These are phyloP conservation scores for Clunio marinus DNA, from an alignment of 2,888 invertebrate species.

Conservation along the genomic window DNA sequence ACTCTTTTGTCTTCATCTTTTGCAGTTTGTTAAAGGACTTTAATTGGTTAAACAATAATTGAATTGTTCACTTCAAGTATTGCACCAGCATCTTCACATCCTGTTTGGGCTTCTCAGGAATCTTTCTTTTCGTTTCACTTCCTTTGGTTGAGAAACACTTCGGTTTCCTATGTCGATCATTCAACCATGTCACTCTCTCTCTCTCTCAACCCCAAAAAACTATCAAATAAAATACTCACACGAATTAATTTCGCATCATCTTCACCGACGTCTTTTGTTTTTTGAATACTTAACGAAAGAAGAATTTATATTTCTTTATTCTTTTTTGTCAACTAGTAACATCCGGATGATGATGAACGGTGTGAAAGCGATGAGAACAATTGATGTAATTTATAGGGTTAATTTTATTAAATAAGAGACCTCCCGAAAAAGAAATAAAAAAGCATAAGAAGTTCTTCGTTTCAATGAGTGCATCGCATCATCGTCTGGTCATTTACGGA, in stretches of 20 bases:
- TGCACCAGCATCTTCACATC: constrained; percentile 33
- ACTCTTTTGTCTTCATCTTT: background rate
- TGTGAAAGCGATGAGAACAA: constrained; percentile 31
- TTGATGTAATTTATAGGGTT: constrained; percentile 35
- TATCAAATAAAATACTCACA: background rate
- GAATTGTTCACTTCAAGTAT: background rate
- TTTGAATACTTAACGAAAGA: constrained; percentile 6
- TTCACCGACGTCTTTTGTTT: constrained; percentile 16
- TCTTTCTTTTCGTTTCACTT: constrained; percentile 7
- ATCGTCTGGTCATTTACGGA: too few relatives aligned
- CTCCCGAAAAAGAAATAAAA: too few relatives aligned
- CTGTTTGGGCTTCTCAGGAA: constrained; percentile 32
- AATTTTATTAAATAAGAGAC: constrained; percentile 1
- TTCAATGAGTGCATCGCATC: too few relatives aligned
- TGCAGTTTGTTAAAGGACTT: background rate
- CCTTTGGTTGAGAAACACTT: background rate
- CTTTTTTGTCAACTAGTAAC: constrained; percentile 36
- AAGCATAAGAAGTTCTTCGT: background rate
- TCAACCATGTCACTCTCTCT: too few relatives aligned
- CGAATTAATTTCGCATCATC: background rate
- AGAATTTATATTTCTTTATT: too few relatives aligned
- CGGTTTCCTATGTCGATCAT: too few relatives aligned
- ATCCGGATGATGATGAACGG: constrained; percentile 23
- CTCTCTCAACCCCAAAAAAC: constrained; percentile 1
- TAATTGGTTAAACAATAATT: background rate